Evolutionary conservation across 2,113 vertebrate species (phyloP), one percentile per base, ranked within the genome.

Genomic region (Cervus canadensis): DNA sequence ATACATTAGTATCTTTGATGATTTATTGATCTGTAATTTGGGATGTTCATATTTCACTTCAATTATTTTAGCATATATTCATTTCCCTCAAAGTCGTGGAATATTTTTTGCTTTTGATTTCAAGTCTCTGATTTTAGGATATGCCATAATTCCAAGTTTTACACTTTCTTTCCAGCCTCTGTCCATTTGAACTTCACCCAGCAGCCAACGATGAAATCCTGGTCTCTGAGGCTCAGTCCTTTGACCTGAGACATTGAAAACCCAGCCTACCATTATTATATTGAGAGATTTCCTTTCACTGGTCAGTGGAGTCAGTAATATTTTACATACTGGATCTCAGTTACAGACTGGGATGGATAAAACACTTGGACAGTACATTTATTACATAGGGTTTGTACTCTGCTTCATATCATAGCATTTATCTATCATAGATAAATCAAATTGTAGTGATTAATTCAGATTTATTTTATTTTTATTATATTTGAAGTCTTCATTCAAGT

Each of bases 381-480:
- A 28, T 36, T 64, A 87, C 14, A 50, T 62, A 81, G 3, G 1
- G 6, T 48, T 59, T 88, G 7, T 92, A 25, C n/a, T 91, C 33
- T 78, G 7, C 17, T 81, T 91, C 13, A 81, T 14, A 54, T 36
- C 19, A 40, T 40, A 40, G 36, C 67, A 67, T 67, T 74, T 36
- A 74, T 74, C 36, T 40, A 6, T 23, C 30, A 84, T 59, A 45
- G 10, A 74, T 50, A 86, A 92, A 43, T 64, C 10, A 60, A 92
- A 74, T 76, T 57, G 8, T 7, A 43, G 15, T 74, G 8, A 91
- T 86, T 50, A 33, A 57, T 21, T 84, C 6, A 15, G 3, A 62
- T 84, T 95, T 60, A 30, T 87, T 92, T 96, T 64, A 86, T 62
- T 93, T 97, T 62, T 83, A 12, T 74, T 33, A 50, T 82, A 64